Conservation (phyloP, 2,888 invertebrate genomes). For the Amblyteles armatorius region DNA sequence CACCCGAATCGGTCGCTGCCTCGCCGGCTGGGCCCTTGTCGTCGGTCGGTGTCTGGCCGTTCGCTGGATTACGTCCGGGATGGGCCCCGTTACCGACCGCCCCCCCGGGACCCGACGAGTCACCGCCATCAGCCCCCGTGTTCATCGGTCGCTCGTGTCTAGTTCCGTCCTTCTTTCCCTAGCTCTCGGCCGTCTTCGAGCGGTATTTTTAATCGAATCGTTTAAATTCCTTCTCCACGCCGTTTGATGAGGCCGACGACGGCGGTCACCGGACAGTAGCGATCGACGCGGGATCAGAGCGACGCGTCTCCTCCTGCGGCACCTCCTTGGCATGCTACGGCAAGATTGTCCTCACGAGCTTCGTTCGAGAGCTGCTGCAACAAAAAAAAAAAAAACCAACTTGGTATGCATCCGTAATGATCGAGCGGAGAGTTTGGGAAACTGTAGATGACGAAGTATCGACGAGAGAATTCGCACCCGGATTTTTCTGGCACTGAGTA, state of each 20-base stretch:
- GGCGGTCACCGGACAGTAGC: constrained; percentile 69
- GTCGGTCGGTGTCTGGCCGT: constrained; percentile 64
- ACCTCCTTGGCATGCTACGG: constrained; percentile 82
- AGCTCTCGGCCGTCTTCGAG: constrained; percentile 63
- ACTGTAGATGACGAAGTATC: too few species aligned
- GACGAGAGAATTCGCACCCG: too few species aligned
- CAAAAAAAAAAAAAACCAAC: constrained; percentile 19
- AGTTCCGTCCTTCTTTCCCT: constrained; percentile 66
- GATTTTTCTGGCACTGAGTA: too few species aligned
- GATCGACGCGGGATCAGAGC: constrained; percentile 79
- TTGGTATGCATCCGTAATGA: not conserved
- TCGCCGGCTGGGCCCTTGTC: constrained; percentile 50
- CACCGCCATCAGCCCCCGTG: constrained; percentile 82
- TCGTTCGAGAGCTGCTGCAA: constrained; percentile 77
- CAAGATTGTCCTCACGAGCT: constrained; percentile 79
- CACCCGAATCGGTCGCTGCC: constrained; percentile 78
- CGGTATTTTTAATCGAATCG: constrained; percentile 42
- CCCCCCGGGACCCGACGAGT: constrained; percentile 80
- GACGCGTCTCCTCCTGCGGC: constrained; percentile 76
- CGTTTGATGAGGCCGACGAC: constrained; percentile 73
- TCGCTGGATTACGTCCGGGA: constrained; percentile 70
- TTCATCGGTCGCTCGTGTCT: constrained; percentile 82
- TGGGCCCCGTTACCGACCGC: constrained; percentile 79
- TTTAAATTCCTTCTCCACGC: constrained; percentile 38
- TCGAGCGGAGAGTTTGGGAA: not conserved